Percentiles rank a stretch among this genome's conserved stretches.
Conservation (phyloP, 2,888 invertebrate species). For the Chirona hameri region DNA sequence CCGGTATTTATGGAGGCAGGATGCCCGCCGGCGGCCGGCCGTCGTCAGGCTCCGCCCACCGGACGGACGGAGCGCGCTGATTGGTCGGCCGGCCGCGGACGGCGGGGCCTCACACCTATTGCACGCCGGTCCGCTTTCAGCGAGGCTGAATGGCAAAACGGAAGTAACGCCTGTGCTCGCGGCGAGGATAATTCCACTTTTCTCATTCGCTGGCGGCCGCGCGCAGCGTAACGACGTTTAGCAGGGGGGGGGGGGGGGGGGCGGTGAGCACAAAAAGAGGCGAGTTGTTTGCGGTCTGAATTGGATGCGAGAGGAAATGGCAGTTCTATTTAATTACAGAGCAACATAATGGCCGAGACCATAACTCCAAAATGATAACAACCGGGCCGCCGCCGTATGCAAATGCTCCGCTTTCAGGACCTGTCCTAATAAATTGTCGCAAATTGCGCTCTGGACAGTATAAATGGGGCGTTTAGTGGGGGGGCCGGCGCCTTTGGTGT, state of each 20-base stretch:
- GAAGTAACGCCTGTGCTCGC: background rate
- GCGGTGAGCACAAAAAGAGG: background rate
- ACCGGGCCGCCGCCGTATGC: background rate
- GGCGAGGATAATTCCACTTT: background rate
- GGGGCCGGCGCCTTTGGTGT: no score
- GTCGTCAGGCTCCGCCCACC: background rate
- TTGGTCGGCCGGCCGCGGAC: background rate
- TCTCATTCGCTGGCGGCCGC: background rate
- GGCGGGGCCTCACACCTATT: constrained; percentile 10
- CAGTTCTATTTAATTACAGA: background rate
- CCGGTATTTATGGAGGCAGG: background rate
- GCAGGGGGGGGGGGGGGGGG: background rate
- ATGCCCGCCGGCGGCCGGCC: background rate
- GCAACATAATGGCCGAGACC: background rate
- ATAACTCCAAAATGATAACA: constrained; percentile 3
- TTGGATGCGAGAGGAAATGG: background rate
- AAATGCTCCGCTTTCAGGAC: background rate
- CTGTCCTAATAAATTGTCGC: background rate
- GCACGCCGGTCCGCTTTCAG: background rate
- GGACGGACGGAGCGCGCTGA: background rate
- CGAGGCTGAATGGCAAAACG: background rate
- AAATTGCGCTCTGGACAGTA: background rate
- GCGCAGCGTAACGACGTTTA: background rate
- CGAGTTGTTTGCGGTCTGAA: background rate
- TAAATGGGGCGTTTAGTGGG: background rate